A percentile compares a stretch with the other conserved stretches of the same genome.
These are phyloP conservation scores for Samia ricini DNA, from an alignment of 1,140 invertebrate genomes.

Conservation along the genomic window DNA sequence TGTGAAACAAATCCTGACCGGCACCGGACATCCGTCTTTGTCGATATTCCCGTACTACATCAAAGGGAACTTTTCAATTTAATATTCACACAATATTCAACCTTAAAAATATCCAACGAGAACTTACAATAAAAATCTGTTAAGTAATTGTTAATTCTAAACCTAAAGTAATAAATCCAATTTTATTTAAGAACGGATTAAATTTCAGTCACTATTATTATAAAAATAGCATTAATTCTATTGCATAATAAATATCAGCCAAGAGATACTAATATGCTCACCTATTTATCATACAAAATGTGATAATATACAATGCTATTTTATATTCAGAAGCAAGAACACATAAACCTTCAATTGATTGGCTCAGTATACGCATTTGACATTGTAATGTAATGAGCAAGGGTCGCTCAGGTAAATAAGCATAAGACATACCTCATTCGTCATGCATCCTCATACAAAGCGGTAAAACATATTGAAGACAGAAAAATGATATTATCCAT, in stretches of 20 bases:
- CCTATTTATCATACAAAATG: too few relatives aligned
- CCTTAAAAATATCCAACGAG: slow-evolving; percentile 35
- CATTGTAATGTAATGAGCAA: slow-evolving; percentile 13
- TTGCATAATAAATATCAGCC: not conserved
- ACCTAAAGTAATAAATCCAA: not conserved
- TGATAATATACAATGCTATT: not conserved
- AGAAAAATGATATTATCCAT: not conserved
- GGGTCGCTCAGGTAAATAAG: slow-evolving; percentile 10
- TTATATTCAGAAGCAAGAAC: slow-evolving; percentile 13
- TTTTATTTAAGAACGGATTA: not conserved
- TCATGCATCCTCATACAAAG: not conserved
- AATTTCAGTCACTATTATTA: not conserved
- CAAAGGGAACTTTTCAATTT: slow-evolving; percentile 58
- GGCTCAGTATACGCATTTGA: slow-evolving; percentile 11
- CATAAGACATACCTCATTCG: slow-evolving; percentile 6
- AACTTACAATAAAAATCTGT: not conserved
- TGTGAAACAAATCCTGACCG: slow-evolving; percentile 76
- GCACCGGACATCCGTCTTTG: slow-evolving; percentile 76
- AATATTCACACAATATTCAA: slow-evolving; percentile 45
- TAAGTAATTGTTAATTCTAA: not conserved
- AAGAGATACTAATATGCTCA: not conserved
- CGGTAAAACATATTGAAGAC: too few relatives aligned
- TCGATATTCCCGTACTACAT: slow-evolving; percentile 75
- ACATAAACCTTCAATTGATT: slow-evolving; percentile 14
- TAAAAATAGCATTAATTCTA: slow-evolving; percentile 1